Percentiles rank a stretch among this genome's conserved stretches.
These are phyloP conservation scores for Gila robusta DNA, from an alignment of 2,797 vertebrate species.

Conservation along the genomic window DNA sequence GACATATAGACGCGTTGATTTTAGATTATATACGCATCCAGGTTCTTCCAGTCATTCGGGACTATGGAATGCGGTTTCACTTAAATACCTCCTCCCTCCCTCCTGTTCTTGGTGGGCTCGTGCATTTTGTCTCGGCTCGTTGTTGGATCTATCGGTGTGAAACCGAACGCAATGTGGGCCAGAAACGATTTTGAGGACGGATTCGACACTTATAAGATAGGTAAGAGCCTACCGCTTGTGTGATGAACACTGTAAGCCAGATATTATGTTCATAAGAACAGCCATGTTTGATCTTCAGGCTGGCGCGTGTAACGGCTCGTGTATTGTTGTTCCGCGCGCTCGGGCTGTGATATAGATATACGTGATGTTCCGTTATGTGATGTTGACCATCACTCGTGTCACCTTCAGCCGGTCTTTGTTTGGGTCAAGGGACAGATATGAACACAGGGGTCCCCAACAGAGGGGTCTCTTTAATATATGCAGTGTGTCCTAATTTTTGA, in stretches of 20 bases:
- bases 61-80: constrained; percentile 44
- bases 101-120: constrained; percentile 43
- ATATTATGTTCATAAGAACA: neutral
- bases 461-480: constrained; percentile 24
- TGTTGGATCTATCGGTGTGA: constrained; percentile 42
- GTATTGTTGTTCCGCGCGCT: constrained; percentile 22
- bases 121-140: constrained; percentile 27
- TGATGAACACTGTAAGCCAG: neutral
- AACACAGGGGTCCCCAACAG: neutral
- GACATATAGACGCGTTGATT: neutral
- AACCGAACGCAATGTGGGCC: constrained; percentile 72
- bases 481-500: neutral
- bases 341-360: neutral
- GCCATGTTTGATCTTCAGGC: constrained; percentile 32
- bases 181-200: constrained; percentile 73
- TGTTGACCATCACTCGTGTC: constrained; percentile 22
- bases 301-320: constrained; percentile 31
- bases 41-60: neutral
- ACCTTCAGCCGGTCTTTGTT: constrained; percentile 13
- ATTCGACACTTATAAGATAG: constrained; percentile 72
- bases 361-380: neutral
- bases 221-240: constrained; percentile 59
- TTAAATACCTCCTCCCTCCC: constrained; percentile 29
- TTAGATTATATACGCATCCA: neutral
- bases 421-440: neutral